Evolutionary conservation across 2,113 vertebrate species (phyloP).

Genomic region (Cyprinus carpio): DNA sequence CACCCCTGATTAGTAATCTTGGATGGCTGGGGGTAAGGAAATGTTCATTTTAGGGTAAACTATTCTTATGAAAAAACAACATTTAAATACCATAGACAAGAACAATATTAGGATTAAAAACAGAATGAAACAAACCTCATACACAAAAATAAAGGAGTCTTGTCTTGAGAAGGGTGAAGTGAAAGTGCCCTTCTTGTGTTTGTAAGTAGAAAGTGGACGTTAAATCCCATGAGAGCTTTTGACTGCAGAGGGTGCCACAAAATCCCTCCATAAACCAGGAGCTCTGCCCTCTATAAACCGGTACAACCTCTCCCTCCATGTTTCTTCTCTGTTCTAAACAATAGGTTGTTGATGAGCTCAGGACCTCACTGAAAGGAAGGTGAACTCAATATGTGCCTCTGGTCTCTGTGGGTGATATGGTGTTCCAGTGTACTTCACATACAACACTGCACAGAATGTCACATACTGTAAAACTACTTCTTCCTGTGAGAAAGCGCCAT

Average conservation of each 20-base stretch:
- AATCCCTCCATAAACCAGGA: neutral
- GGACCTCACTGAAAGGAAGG: constrained; percentile 46
- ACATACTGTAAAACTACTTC: neutral
- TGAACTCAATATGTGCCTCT: constrained; percentile 47
- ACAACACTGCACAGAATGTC: neutral
- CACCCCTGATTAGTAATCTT: no score
- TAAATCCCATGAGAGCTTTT: neutral
- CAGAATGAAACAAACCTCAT: neutral
- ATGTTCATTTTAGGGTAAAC: neutral
- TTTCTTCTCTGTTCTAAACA: constrained; percentile 44
- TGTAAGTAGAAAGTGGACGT: constrained; percentile 9
- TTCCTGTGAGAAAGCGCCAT: neutral
- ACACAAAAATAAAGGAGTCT: neutral
- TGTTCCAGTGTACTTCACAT: constrained; percentile 25
- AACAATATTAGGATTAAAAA: neutral
- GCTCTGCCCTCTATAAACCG: neutral
- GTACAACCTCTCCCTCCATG: neutral
- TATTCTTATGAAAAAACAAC: no score
- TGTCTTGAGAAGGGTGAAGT: neutral
- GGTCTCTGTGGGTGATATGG: constrained; percentile 47
- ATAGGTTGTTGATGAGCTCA: constrained; percentile 35
- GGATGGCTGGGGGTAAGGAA: neutral
- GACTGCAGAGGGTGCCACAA: neutral
- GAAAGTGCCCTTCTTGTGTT: neutral
- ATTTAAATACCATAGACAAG: neutral